Percentiles rank a stretch among this genome's conserved stretches.
Conservation (phyloP, 2,113 vertebrate species). For the Trogon surrucura region DNA sequence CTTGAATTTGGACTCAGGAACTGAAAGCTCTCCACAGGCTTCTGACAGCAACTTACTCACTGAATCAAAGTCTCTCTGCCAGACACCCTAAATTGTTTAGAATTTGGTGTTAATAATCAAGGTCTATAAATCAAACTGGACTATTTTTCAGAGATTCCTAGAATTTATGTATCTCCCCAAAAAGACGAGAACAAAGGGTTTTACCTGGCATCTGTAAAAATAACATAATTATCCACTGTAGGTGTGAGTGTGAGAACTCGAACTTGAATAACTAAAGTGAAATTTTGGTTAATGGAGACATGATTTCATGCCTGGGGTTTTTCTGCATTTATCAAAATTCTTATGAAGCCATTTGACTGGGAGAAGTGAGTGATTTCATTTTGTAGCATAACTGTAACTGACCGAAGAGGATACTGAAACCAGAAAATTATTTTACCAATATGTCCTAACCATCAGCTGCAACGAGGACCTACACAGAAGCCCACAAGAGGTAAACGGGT, state of each 20-base stretch:
- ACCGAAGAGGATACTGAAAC: neutral
- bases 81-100: neutral
- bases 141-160: neutral
- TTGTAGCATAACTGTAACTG: neutral
- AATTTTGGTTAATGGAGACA: neutral
- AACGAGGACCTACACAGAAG: neutral
- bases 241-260: neutral
- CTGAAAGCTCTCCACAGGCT: neutral
- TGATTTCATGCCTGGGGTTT: neutral
- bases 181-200: neutral
- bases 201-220: neutral
- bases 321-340: neutral
- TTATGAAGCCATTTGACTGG: neutral
- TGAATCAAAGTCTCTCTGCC: neutral
- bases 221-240: neutral
- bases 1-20: neutral
- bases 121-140: neutral
- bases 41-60: neutral
- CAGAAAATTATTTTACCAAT: neutral
- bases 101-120: neutral
- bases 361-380: neutral
- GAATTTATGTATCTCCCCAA: neutral
- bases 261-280: neutral
- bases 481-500: neutral
- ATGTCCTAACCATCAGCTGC: neutral